These are phyloP conservation scores for Sebastes trivittatus DNA, from an alignment of 2,797 vertebrate species.

Conservation along the genomic window DNA sequence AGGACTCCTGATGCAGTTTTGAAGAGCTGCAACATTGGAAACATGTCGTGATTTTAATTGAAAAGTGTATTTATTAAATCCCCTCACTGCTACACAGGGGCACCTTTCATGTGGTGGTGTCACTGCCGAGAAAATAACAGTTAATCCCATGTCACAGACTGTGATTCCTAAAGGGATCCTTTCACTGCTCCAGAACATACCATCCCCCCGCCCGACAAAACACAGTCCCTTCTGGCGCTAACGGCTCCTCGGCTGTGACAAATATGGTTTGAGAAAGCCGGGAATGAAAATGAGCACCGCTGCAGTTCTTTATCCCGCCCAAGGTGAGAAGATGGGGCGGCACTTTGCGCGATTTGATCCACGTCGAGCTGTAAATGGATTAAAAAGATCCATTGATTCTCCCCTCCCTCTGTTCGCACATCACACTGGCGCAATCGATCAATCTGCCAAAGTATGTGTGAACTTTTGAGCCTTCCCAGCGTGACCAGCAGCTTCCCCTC, in stretches of 20 bases:
- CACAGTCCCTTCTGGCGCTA: slow-evolving; percentile 56
- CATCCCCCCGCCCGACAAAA: slow-evolving; percentile 52
- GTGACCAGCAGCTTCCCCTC: slow-evolving; percentile 14
- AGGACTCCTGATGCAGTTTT: slow-evolving; percentile 15
- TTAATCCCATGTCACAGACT: slow-evolving; percentile 80
- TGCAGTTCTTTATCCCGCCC: slow-evolving; percentile 67
- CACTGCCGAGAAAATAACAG: slow-evolving; percentile 67
- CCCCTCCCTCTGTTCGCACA: slow-evolving; percentile 44
- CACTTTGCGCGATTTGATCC: slow-evolving; percentile 72
- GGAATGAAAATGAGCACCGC: slow-evolving; percentile 63
- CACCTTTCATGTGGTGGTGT: slow-evolving; percentile 62
- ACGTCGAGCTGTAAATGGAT: slow-evolving; percentile 71
- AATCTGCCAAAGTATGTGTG: slow-evolving; percentile 52
- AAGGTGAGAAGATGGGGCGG: slow-evolving; percentile 62
- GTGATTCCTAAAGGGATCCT: slow-evolving; percentile 68
- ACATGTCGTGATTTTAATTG: slow-evolving; percentile 59
- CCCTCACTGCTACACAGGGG: slow-evolving; percentile 45
- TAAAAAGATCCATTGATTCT: slow-evolving; percentile 74
- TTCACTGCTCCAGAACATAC: slow-evolving; percentile 56
- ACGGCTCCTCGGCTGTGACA: slow-evolving; percentile 68
- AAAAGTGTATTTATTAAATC: slow-evolving; percentile 67
- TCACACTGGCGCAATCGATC: slow-evolving; percentile 67
- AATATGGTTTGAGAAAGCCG: slow-evolving; percentile 68
- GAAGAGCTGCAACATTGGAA: slow-evolving; percentile 30
- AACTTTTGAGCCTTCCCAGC: slow-evolving; percentile 44